Evolutionary conservation across 2,113 vertebrate species (phyloP).

Genomic region (Tachysurus vachellii): DNA sequence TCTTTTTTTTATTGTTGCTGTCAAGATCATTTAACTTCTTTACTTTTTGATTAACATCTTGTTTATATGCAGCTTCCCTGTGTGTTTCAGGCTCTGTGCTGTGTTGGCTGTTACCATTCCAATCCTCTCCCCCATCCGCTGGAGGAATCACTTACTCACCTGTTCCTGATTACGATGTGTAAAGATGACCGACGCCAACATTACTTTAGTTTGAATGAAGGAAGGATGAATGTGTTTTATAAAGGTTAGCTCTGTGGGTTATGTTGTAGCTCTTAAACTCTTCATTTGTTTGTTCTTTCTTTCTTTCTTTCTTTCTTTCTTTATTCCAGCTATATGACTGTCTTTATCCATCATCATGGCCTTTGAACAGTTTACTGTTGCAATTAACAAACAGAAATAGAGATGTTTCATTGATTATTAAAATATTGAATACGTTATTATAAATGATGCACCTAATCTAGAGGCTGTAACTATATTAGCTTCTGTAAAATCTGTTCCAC

Average conservation of each 20-base stretch:
- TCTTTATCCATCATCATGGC: background rate
- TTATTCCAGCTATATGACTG: background rate
- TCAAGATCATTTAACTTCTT: background rate
- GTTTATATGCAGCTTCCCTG: background rate
- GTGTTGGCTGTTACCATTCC: slow-evolving; percentile 80
- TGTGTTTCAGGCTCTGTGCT: slow-evolving; percentile 71
- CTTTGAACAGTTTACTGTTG: background rate
- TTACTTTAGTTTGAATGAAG: slow-evolving; percentile 2
- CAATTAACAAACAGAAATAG: background rate
- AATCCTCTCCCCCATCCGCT: slow-evolving; percentile 69
- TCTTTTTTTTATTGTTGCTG: background rate
- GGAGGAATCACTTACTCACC: slow-evolving; percentile 76
- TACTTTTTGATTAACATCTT: background rate
- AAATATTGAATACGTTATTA: background rate
- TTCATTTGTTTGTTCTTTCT: background rate
- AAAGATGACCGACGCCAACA: slow-evolving; percentile 40
- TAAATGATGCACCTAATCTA: background rate
- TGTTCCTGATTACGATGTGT: slow-evolving; percentile 80
- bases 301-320: background rate
- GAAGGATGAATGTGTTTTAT: slow-evolving; percentile 13
- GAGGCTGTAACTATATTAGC: background rate
- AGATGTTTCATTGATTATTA: background rate
- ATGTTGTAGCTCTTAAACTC: background rate
- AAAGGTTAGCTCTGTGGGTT: background rate
- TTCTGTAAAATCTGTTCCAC: background rate